phyloP scores from a whole-genome alignment of 2,113 vertebrate species.

The Nestor notabilis region DNA sequence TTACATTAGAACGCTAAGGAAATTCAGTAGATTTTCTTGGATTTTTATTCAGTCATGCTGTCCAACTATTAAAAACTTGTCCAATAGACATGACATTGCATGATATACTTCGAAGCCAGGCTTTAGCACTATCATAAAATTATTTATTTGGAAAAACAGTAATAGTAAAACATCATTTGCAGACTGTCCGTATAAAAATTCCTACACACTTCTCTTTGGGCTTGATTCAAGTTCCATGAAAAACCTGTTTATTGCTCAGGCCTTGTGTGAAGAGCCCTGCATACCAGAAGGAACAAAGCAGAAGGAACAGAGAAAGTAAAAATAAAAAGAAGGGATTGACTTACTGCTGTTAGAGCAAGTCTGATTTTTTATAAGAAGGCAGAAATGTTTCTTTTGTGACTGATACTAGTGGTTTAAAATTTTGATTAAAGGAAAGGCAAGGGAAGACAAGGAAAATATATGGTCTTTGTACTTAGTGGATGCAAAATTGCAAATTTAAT shows the following conservation, averaged over 20 bases:
- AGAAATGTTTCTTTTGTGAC: not conserved
- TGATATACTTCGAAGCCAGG: not conserved
- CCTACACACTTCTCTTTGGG: fast-evolving
- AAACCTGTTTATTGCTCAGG: not conserved
- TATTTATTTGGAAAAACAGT: not conserved
- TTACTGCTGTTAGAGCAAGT: not conserved
- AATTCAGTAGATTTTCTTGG: not conserved
- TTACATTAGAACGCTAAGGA: not conserved
- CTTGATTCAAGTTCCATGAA: not conserved
- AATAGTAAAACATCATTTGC: not conserved
- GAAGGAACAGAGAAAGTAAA: not conserved
- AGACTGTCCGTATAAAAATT: not conserved
- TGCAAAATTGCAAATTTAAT: slow-evolving; percentile 33
- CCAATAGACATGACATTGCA: not conserved
- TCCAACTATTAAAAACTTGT: not conserved
- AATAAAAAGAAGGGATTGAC: not conserved
- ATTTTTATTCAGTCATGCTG: not conserved
- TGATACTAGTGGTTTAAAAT: not conserved
- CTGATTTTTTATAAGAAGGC: not conserved
- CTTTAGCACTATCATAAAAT: not conserved
- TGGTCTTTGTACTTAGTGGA: not conserved
- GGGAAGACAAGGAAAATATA: not conserved
- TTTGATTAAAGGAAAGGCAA: not conserved
- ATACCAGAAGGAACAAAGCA: not conserved
- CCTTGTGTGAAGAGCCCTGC: not conserved